Conservation (phyloP, 2,888 invertebrate genomes). For the Patella depressa region DNA sequence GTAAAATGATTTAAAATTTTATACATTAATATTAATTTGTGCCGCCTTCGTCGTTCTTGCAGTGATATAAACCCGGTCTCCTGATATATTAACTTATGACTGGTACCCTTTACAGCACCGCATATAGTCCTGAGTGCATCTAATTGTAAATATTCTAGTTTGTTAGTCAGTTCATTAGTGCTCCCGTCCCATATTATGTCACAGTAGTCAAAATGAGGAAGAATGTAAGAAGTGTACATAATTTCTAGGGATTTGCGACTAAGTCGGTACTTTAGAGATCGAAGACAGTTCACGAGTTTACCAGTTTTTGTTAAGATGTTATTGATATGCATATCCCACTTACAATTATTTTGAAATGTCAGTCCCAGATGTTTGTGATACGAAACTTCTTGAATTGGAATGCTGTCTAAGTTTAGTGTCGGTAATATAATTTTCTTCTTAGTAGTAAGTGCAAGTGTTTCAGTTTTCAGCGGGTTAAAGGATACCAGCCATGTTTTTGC, state of each 20-base stretch:
- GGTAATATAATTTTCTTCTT: not conserved
- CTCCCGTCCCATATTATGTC: not conserved
- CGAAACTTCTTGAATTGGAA: not conserved
- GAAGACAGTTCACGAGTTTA: not conserved
- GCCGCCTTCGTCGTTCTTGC: not conserved
- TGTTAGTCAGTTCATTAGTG: not conserved
- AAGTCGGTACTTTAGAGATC: not conserved
- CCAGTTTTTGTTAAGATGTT: conserved; percentile 1
- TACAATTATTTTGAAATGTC: conserved; percentile 3
- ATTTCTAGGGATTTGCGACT: not conserved
- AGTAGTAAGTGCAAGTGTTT: not conserved
- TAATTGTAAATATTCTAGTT: not conserved
- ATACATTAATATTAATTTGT: not conserved
- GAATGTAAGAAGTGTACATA: not conserved
- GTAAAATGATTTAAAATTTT: not conserved
- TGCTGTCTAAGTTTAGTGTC: not conserved
- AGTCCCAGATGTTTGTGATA: not conserved
- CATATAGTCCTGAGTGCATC: conserved; percentile 2
- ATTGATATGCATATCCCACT: not conserved
- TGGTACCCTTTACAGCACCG: not conserved
- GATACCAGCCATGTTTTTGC: conserved; percentile 1
- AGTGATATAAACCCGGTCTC: not conserved
- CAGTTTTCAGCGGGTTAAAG: not conserved
- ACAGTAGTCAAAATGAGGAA: conserved; percentile 7
- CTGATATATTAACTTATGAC: not conserved